Base-by-base conservation (phyloP, 2,888 invertebrate species). In the Ophion slaviceki region DNA sequence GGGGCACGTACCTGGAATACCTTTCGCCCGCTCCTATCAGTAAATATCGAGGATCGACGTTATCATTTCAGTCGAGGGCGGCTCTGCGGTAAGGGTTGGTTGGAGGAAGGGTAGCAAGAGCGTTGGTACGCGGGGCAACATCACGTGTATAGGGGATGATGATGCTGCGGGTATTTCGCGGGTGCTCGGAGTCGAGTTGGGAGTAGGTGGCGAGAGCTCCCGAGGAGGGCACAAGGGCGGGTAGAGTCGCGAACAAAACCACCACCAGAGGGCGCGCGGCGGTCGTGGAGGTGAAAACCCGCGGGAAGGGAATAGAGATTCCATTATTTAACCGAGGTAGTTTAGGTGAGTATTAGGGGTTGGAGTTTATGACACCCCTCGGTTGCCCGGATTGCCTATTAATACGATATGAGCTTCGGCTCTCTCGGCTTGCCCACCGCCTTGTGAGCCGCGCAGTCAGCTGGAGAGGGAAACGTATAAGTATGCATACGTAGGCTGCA, bases 321-420 rank as follows among this genome's bases (percentile, higher is more conserved):
- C 92, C 93, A 93, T 93, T 93, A 93, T 93, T 94, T 93, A 93
- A 93, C 93, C 93, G 92, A 93, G 93, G 93, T 93, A 93, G 93
- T 93, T 93, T 93, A 93, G 92, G 92, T 93, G 93, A 93, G 93
- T 93, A 93, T 93, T 93, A 93, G 93, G 93, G 93, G 93, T 93
- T 93, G 91, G 93, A 93, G 93, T 93, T 93, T 93, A 93, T 93
- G 93, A 93, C 93, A 93, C 93, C 93, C 93, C 93, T 92, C 92
- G 92, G 92, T 91, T 92, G 92, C 91, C 92, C 92, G 93, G 93
- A 92, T 92, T 92, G 94, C 94, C 94, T 93, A 94, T 94, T 94
- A 94, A 94, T 94, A 94, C 93, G 93, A 94, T 94, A 94, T 94
- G 94, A 94, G 94, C 91, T 91, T 89, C 90, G 91, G 91, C 90